Conservation (phyloP, 1,140 invertebrate species). For the Hyles vespertilio region DNA sequence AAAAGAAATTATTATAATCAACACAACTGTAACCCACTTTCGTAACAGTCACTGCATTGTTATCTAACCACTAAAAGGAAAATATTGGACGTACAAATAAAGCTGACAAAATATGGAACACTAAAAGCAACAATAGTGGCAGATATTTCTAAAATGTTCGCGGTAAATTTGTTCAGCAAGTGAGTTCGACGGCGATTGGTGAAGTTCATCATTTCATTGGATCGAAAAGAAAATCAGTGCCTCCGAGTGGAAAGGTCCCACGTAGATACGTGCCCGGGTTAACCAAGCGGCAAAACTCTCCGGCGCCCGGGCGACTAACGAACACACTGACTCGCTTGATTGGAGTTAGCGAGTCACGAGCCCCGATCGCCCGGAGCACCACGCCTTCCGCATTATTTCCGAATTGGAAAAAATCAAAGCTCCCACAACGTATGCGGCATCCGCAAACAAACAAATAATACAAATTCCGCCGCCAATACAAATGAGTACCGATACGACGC, state of each 20-base stretch:
- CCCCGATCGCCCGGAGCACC: constrained; percentile 48
- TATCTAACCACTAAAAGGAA: too few relatives aligned
- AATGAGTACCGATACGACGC: constrained; percentile 67
- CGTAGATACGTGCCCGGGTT: constrained; percentile 59
- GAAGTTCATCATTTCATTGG: constrained; percentile 44
- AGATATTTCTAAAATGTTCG: too few relatives aligned
- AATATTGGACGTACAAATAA: too few relatives aligned
- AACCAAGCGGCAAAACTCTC: constrained; percentile 51
- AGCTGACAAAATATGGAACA: too few relatives aligned
- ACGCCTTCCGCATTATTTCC: constrained; percentile 64
- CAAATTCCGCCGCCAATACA: constrained; percentile 63
- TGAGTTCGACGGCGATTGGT: constrained; percentile 32
- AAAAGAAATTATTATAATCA: too few relatives aligned
- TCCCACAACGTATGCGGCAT: constrained; percentile 56
- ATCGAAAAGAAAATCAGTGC: constrained; percentile 66
- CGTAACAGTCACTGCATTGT: too few relatives aligned
- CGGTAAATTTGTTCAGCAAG: constrained; percentile 32
- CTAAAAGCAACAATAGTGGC: too few relatives aligned
- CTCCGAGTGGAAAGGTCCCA: constrained; percentile 61
- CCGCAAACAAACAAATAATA: constrained; percentile 73
- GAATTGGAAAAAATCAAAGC: constrained; percentile 73
- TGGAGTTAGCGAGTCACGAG: constrained; percentile 35
- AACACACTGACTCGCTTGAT: constrained; percentile 57
- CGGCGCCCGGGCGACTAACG: constrained; percentile 53
- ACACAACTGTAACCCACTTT: too few relatives aligned